Conservation (phyloP, 2,888 invertebrate genomes). For the Dynastes hyllus region DNA sequence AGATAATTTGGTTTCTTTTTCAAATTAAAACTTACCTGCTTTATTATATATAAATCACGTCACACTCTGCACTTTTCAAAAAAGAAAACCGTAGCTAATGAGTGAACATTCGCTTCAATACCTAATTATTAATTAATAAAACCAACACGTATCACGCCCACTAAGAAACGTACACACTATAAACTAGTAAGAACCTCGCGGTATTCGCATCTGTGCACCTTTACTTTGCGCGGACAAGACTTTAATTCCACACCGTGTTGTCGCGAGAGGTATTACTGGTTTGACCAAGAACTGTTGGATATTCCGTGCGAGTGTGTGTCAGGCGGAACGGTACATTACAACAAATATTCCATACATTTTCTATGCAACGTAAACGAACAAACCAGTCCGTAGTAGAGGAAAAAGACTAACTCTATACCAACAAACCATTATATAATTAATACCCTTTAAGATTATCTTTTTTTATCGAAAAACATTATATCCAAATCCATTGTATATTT, state of each 20-base stretch:
- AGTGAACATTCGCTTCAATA: constrained; percentile 8
- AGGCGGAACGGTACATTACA: constrained; percentile 39
- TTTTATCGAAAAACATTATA: not conserved
- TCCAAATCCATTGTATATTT: not conserved
- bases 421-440: not conserved
- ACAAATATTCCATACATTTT: constrained; percentile 34
- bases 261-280: constrained; percentile 47
- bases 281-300: constrained; percentile 41
- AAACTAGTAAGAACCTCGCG: constrained; percentile 39
- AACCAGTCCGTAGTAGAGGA: not conserved
- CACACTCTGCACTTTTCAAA: not conserved
- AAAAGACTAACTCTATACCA: not conserved
- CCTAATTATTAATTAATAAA: constrained; percentile 38
- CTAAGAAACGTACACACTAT: constrained; percentile 22
- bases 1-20: constrained; percentile 4
- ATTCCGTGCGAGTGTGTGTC: constrained; percentile 29
- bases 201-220: constrained; percentile 44
- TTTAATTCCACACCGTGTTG: constrained; percentile 44
- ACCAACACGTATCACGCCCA: constrained; percentile 40
- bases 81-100: constrained; percentile 8
- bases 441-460: not conserved
- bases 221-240: constrained; percentile 45
- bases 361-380: constrained; percentile 24
- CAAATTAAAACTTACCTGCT: constrained; percentile 29
- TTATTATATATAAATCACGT: constrained; percentile 15